phyloP scores from a whole-genome alignment of 2,888 invertebrate genomes.

The Acronicta alni region DNA sequence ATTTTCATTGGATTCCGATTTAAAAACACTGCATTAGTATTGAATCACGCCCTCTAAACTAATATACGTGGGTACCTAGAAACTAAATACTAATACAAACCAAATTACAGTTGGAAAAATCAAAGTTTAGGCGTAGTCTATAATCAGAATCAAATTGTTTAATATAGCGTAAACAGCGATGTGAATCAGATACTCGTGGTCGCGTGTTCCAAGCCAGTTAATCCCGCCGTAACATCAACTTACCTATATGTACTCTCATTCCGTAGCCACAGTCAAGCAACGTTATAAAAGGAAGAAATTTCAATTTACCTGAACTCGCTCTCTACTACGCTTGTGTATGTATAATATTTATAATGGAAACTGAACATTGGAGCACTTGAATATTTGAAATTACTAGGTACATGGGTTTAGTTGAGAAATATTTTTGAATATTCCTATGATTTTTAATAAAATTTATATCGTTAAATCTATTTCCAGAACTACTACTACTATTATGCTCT shows the following conservation, averaged over 20 bases:
- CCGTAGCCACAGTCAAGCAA: constrained; percentile 57
- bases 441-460: background rate
- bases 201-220: constrained; percentile 81
- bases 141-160: constrained; percentile 86
- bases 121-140: constrained; percentile 70
- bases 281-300: constrained; percentile 76
- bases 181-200: constrained; percentile 78
- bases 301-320: constrained; percentile 78
- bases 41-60: too few species aligned
- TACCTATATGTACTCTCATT: constrained; percentile 50
- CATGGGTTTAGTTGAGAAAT: background rate
- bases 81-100: constrained; percentile 31
- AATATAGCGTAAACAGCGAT: constrained; percentile 86
- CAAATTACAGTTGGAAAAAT: constrained; percentile 65
- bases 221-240: constrained; percentile 66
- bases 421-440: background rate
- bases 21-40: too few species aligned
- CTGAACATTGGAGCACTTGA: constrained; percentile 55
- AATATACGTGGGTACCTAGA: too few species aligned
- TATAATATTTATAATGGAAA: constrained; percentile 69
- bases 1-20: too few species aligned
- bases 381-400: constrained; percentile 52
- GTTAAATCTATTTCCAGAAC: background rate
- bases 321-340: constrained; percentile 59
- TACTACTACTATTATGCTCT: background rate